Evolutionary conservation across 2,113 vertebrate species (phyloP).

Genomic region (Acanthochromis polyacanthus): DNA sequence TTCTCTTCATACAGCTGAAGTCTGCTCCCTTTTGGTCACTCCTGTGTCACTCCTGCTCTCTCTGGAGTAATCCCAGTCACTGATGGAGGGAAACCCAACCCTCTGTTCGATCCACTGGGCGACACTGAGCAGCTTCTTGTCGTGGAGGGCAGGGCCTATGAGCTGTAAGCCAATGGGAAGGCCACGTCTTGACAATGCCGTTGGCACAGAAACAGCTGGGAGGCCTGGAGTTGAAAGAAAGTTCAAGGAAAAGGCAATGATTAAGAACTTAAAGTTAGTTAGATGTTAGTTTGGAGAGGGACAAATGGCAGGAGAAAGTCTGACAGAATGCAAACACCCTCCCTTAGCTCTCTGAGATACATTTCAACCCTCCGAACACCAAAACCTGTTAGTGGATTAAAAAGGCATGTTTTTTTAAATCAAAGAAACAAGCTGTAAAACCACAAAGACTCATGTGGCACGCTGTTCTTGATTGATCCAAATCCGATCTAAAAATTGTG

Average conservation of each 20-base stretch:
- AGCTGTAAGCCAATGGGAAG: constrained; percentile 95
- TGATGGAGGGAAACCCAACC: constrained; percentile 89
- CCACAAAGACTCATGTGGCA: no score
- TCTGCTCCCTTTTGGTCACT: constrained; percentile 39
- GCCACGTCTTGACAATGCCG: constrained; percentile 88
- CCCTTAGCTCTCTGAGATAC: no score
- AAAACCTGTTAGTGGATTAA: no score
- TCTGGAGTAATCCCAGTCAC: constrained; percentile 64
- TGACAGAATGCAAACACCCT: constrained; percentile 13
- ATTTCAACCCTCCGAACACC: no score
- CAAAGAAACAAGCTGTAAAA: no score
- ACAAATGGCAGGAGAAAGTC: background rate
- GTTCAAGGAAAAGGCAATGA: background rate
- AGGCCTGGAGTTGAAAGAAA: constrained; percentile 83
- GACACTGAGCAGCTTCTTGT: constrained; percentile 89
- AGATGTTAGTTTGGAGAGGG: background rate
- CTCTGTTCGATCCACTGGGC: constrained; percentile 96
- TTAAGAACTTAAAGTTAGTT: constrained; percentile 17
- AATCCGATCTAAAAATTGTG: no score
- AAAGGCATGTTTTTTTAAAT: no score
- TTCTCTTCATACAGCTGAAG: constrained; percentile 35
- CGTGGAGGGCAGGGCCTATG: constrained; percentile 89
- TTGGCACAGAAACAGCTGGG: constrained; percentile 91
- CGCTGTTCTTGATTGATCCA: no score
- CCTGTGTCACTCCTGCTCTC: background rate